Percentiles rank a stretch among this genome's conserved stretches.
Conservation (phyloP, 2,888 invertebrate genomes). For the Podabrus alpinus region DNA sequence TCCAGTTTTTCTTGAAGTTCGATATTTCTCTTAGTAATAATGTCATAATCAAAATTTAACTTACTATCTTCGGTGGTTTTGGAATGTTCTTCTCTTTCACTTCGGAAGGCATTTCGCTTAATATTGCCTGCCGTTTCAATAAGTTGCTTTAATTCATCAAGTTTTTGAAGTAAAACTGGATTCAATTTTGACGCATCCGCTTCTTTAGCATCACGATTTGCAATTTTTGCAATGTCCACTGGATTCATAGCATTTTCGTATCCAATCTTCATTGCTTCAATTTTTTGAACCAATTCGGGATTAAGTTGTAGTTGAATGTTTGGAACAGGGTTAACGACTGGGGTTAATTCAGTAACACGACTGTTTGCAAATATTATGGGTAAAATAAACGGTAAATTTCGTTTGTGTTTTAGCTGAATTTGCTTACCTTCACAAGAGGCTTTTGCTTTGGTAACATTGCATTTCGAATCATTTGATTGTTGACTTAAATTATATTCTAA, state of each 20-base stretch:
- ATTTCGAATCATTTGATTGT: not conserved
- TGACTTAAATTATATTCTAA: not conserved
- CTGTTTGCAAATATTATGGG: not conserved
- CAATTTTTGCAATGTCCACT: not conserved
- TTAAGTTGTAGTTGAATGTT: not conserved
- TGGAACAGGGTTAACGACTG: not conserved
- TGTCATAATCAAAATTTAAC: not conserved
- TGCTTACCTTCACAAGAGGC: not conserved
- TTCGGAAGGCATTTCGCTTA: not conserved
- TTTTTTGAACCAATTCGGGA: constrained; percentile 5
- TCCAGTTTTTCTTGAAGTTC: not conserved
- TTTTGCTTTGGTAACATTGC: not conserved
- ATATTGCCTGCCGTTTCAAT: not conserved
- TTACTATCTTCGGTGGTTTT: not conserved
- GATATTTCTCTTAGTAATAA: not conserved
- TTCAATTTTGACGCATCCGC: not conserved
- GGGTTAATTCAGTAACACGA: not conserved
- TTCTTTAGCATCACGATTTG: not conserved
- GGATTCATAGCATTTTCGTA: constrained; percentile 4
- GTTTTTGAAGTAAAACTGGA: not conserved
- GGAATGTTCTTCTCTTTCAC: not conserved
- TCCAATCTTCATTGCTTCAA: constrained; percentile 3
- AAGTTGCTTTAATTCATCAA: not conserved
- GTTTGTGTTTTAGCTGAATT: not conserved
- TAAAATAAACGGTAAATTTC: not conserved